Percentiles rank a stretch among this genome's conserved stretches.
Evolutionary conservation across 2,797 vertebrate genomes (phyloP).

Genomic region (Mormyrus hasselquistii): DNA sequence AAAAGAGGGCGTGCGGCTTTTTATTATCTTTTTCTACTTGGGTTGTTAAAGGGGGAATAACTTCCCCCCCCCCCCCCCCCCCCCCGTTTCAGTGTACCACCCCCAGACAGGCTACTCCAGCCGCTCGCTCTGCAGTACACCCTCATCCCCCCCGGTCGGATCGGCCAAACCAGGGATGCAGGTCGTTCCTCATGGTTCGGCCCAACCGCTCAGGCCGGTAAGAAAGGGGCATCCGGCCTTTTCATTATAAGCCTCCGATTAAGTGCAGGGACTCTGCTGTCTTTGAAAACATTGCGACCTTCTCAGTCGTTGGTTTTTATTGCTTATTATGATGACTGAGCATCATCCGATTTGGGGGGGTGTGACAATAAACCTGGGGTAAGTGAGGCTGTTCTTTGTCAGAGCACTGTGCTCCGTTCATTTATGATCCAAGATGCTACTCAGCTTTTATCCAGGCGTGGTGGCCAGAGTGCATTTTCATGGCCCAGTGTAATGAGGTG

Average conservation of each 20-base stretch:
- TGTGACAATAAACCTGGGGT: neutral
- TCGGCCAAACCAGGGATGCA: slow-evolving; percentile 48
- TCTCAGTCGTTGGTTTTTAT: neutral
- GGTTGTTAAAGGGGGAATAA: too few relatives aligned
- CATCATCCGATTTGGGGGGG: neutral
- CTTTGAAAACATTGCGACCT: neutral
- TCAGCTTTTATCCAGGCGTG: neutral
- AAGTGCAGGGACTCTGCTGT: neutral
- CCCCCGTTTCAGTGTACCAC: slow-evolving; percentile 72
- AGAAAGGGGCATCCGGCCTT: neutral
- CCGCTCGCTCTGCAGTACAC: slow-evolving; percentile 75
- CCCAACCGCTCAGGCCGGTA: slow-evolving; percentile 73
- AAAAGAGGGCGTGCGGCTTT: too few relatives aligned
- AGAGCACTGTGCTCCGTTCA: neutral
- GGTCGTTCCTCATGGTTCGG: slow-evolving; percentile 53
- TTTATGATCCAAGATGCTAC: neutral
- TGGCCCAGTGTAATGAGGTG: neutral
- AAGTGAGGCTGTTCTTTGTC: neutral
- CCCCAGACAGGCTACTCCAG: slow-evolving; percentile 85
- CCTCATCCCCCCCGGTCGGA: slow-evolving; percentile 58
- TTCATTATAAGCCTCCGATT: neutral
- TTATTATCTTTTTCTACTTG: too few relatives aligned
- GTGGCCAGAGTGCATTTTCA: neutral
- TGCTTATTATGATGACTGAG: neutral
- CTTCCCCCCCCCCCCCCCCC: too few relatives aligned